Percentiles rank a stretch among this genome's conserved stretches.
phyloP scores from a whole-genome alignment of 2,113 vertebrate genomes.

The Oreotrochilus melanogaster region DNA sequence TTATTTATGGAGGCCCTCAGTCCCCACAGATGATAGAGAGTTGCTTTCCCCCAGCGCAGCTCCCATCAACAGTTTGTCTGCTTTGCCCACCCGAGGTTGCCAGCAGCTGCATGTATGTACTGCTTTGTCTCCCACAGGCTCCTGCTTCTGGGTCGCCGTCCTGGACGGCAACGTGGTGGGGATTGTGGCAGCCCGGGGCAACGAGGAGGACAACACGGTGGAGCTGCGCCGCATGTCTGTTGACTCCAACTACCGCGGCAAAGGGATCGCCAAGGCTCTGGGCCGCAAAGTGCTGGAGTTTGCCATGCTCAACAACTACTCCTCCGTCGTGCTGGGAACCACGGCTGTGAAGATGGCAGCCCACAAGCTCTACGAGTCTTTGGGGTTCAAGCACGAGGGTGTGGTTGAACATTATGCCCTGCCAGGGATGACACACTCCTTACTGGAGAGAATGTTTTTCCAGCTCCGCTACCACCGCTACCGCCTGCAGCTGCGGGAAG shows the following conservation, averaged over 20 bases:
- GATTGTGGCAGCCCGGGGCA: conserved; percentile 92
- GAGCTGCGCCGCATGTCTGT: conserved; percentile 98
- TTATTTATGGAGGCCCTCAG: fast-evolving
- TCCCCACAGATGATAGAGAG: fast-evolving
- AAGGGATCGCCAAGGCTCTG: conserved; percentile 95
- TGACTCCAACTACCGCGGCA: conserved; percentile 94
- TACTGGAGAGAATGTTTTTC: conserved; percentile 96
- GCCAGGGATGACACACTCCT: conserved; percentile 93
- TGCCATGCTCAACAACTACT: conserved; percentile 93
- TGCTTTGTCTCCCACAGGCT: conserved; percentile 80
- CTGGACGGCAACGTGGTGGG: conserved; percentile 94
- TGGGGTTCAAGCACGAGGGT: conserved; percentile 94
- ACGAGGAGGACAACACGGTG: conserved; percentile 92
- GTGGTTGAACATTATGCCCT: conserved; percentile 89
- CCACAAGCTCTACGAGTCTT: conserved; percentile 97
- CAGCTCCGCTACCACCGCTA: conserved; percentile 98
- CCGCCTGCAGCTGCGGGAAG: conserved; percentile 96
- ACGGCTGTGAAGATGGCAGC: conserved; percentile 97
- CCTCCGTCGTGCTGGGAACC: conserved; percentile 93
- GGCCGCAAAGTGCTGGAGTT: conserved; percentile 97
- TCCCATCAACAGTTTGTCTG: fast-evolving
- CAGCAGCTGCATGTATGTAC: background rate
- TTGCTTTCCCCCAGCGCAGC: background rate
- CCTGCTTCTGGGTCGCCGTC: conserved; percentile 97
- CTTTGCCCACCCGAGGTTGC: fast-evolving